A percentile compares a stretch with the other conserved stretches of the same genome.
Conservation (phyloP, 2,113 vertebrate species). For the Chionodraco myersi region DNA sequence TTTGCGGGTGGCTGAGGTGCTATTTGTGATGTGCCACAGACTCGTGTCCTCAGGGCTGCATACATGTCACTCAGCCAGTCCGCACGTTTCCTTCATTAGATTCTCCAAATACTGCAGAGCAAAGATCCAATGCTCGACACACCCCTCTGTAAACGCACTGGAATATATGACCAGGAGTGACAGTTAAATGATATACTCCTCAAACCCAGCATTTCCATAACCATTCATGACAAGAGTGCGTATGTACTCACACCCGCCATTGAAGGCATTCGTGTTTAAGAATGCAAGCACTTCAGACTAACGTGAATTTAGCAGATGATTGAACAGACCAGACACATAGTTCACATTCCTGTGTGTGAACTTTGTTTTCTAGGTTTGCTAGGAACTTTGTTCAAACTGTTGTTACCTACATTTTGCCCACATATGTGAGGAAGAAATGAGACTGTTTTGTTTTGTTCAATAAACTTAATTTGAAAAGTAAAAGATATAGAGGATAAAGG, state of each 20-base stretch:
- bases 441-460: neutral
- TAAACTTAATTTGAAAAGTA: neutral
- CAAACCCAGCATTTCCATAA: constrained; percentile 20
- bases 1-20: constrained; percentile 13
- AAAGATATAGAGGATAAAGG: neutral
- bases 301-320: neutral
- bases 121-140: constrained; percentile 14
- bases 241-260: neutral
- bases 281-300: constrained; percentile 30
- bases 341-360: constrained; percentile 12
- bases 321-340: constrained; percentile 15
- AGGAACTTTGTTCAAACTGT: neutral
- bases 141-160: constrained; percentile 19
- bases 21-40: constrained; percentile 4
- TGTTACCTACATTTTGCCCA: neutral
- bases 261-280: constrained; percentile 18
- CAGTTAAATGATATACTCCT: constrained; percentile 30
- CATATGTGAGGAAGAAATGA: neutral
- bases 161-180: constrained; percentile 3
- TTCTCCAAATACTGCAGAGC: constrained; percentile 46
- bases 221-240: constrained; percentile 12
- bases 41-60: constrained; percentile 9
- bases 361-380: neutral
- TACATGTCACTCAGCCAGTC: constrained; percentile 12
- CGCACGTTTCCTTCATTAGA: neutral